Conservation (phyloP, 2,888 invertebrate genomes). For the Drosophila atripex region DNA sequence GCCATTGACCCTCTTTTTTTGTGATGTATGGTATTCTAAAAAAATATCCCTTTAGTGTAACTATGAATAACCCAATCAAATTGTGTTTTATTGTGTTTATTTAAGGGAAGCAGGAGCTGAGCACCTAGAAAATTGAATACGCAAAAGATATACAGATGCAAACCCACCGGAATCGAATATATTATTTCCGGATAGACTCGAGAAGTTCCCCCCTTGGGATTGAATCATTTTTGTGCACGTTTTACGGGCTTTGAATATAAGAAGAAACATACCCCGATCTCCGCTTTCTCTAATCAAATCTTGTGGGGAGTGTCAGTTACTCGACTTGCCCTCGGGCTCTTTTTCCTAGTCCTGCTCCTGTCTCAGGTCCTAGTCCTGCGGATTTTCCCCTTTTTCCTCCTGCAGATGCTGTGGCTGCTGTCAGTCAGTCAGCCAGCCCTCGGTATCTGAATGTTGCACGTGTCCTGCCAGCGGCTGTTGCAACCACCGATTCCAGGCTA, state of each 20-base stretch:
- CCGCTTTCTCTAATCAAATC: constrained; percentile 38
- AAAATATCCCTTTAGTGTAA: not conserved
- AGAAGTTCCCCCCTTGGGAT: constrained; percentile 10
- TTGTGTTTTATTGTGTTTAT: constrained; percentile 23
- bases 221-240: constrained; percentile 23
- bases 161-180: not conserved
- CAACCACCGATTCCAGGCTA: constrained; percentile 33
- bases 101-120: constrained; percentile 1
- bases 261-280: constrained; percentile 17
- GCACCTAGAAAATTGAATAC: constrained; percentile 1
- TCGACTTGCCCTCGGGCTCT: constrained; percentile 16
- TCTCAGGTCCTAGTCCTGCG: not conserved
- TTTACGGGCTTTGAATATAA: constrained; percentile 30
- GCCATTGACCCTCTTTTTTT: not conserved
- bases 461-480: constrained; percentile 44
- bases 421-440: constrained; percentile 17
- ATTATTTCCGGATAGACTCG: not conserved
- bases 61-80: constrained; percentile 32
- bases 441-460: constrained; percentile 38
- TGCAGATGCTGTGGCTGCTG: constrained; percentile 21
- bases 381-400: not conserved
- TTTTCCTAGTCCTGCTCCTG: constrained; percentile 13
- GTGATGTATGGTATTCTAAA: not conserved
- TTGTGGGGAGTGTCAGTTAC: constrained; percentile 49
- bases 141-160: constrained; percentile 18